Percentiles rank a stretch among this genome's conserved stretches.
phyloP scores from a whole-genome alignment of 2,797 vertebrate genomes.

The Characodon lateralis region DNA sequence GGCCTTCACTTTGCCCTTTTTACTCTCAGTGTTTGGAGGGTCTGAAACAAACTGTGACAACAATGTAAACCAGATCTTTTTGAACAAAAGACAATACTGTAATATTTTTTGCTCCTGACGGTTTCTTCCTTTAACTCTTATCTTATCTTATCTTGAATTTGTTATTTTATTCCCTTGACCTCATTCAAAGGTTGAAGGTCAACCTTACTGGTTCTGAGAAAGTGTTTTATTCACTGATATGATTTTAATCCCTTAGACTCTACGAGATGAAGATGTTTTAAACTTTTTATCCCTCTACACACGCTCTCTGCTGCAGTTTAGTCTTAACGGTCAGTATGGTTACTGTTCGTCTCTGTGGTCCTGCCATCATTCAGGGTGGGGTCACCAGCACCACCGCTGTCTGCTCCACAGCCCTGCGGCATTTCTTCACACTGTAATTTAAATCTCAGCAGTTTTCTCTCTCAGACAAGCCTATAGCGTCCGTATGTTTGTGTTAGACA shows the following conservation, averaged over 20 bases:
- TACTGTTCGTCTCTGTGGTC: conserved; percentile 32
- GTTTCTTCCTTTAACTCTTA: conserved; percentile 50
- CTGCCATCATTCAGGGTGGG: conserved; percentile 34
- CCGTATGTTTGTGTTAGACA: conserved; percentile 6
- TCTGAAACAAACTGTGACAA: background rate
- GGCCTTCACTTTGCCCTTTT: background rate
- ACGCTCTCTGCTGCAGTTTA: background rate
- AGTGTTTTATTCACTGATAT: background rate
- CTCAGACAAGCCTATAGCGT: conserved; percentile 43
- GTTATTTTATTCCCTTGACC: background rate
- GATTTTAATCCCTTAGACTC: background rate
- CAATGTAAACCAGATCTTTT: conserved; percentile 20
- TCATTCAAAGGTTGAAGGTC: background rate
- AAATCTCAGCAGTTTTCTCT: conserved; percentile 30
- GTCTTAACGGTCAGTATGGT: background rate
- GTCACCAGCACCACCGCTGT: conserved; percentile 38
- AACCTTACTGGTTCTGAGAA: background rate
- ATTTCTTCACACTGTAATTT: conserved; percentile 59
- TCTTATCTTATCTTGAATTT: conserved; percentile 3
- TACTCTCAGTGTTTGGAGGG: background rate
- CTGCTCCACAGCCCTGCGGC: conserved; percentile 40
- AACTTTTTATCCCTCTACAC: background rate
- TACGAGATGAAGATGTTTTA: background rate
- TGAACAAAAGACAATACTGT: conserved; percentile 27
- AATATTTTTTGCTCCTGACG: conserved; percentile 20